Conservation (phyloP, 2,888 invertebrate species). For the Cosmia trapezina region DNA sequence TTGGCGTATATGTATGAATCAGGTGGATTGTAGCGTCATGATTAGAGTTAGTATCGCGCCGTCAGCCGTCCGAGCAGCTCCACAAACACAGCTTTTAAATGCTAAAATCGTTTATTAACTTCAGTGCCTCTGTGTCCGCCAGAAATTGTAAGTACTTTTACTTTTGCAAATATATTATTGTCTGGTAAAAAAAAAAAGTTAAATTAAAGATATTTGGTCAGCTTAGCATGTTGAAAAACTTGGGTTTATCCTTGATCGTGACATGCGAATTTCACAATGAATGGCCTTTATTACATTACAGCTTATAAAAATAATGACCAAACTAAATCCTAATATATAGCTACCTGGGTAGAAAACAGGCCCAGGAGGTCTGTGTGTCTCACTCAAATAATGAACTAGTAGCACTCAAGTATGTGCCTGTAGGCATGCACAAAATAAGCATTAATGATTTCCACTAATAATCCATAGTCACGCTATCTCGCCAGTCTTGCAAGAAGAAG, state of each 20-base stretch:
- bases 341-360: too few relatives aligned
- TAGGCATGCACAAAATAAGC: too few relatives aligned
- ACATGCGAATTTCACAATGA: slow-evolving; percentile 47
- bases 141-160: slow-evolving; percentile 74
- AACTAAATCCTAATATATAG: neutral
- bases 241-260: slow-evolving; percentile 44
- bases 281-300: slow-evolving; percentile 13
- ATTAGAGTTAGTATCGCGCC: slow-evolving; percentile 64
- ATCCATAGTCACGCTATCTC: neutral
- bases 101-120: slow-evolving; percentile 75
- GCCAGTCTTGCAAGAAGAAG: neutral
- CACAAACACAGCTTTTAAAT: slow-evolving; percentile 62
- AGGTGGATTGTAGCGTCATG: slow-evolving; percentile 49
- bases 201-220: neutral
- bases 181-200: neutral
- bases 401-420: neutral
- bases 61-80: slow-evolving; percentile 57
- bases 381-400: neutral
- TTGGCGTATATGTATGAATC: slow-evolving; percentile 63
- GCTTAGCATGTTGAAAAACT: slow-evolving; percentile 8
- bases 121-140: slow-evolving; percentile 65
- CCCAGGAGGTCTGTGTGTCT: neutral
- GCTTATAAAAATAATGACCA: slow-evolving; percentile 17
- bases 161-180: neutral
- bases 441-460: neutral